Evolutionary conservation across 2,888 invertebrate genomes (phyloP), one percentile per base, ranked within the genome.

Genomic region (Hymenopus coronatus): DNA sequence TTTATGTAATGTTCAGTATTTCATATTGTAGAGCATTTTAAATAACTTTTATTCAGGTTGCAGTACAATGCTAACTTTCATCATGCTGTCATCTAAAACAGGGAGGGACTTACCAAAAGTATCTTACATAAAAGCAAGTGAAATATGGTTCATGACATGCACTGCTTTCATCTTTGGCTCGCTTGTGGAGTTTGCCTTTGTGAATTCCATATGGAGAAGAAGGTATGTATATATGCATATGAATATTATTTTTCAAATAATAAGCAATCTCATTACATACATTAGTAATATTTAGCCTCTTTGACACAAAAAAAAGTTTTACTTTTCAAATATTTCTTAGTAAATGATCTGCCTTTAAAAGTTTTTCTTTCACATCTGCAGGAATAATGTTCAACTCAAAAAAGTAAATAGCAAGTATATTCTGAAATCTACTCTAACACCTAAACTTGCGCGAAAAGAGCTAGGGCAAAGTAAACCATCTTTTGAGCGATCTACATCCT

Each of bases 61-160:
- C 3, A 96, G 97, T 91, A 97, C 97, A 1, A 97, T 98, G 96
- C 94, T 98, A 91, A 97, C 98, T 84, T 98, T 98, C 92, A 98
- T 98, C 91, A 98, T 97, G n/a, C 94, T 98, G 90, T 97, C 97
- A 82, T 97, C 97, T 9, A 97, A 97, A 70, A 96, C 97, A 91
- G 97, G 96, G 87, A 97, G 97, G 93, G 97, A 96, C 8, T 93
- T 98, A 90, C 98, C 98, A 0, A 98, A 98, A 93, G 98, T 98
- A 30, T 97, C 97, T 3, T 98, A 98, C 92, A 97, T 98, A 90
- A 98, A 98, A 93, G 97, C 97, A 3, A 97, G 97, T 90, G 98
- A 98, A 93, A 96, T 98, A 90, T 98, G 98, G 97, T 98, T 98
- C 93, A 93, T 98, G 88, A 97, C 96, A 9, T 97, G 97, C 92